Base-by-base conservation (phyloP, 2,113 vertebrate species). In the Galeopterus variegatus region DNA sequence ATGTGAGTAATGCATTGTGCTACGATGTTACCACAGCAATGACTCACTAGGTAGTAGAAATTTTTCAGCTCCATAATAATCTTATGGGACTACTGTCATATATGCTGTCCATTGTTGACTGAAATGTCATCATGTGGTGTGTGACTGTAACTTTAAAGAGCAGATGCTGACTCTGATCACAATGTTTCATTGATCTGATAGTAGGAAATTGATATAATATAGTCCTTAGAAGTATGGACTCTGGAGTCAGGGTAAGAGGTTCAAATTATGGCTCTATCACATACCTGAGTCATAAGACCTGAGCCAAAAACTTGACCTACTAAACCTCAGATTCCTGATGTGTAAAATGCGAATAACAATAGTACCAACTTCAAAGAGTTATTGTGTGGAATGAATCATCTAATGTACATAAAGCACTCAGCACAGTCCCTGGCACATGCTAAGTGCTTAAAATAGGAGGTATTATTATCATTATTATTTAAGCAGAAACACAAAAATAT, bases 291-390 rank as follows among this genome's bases (percentile, higher is more conserved):
- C 3, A 8, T 48, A 72, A 87, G 72, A 79, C 8, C 5, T 81
- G 33, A 88, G 15, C 76, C 41, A 84, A 6, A 92, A 54, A 62
- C 1, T 70, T 94, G 58, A 54, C 54, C 90, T 60, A 45, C 31
- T 75, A 90, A 87, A 70, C 31, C 50, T 96, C 33, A 76, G 48
- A 41, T 87, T 82, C 31, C 50, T 95, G 19, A 82, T 62, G 77
- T 89, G 45, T 85, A 48, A 80, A 62, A 67, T 50, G 33, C 69
- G 54, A 95, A 77, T 65, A 76, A 60, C 48, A 79, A 36, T 48
- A 79, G 48, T 26, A 52, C 2, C 48, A 48, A 72, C 41, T 18
- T 81, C 41, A 41, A 4, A 41, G n/a, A 93, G 21, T 3, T 56
- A n/a, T 14, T 72, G 13, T 56, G 21, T 79, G 4, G 14, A 62